These are phyloP conservation scores for Thryonomys swinderianus DNA, from an alignment of 2,113 vertebrate species.

Conservation along the genomic window DNA sequence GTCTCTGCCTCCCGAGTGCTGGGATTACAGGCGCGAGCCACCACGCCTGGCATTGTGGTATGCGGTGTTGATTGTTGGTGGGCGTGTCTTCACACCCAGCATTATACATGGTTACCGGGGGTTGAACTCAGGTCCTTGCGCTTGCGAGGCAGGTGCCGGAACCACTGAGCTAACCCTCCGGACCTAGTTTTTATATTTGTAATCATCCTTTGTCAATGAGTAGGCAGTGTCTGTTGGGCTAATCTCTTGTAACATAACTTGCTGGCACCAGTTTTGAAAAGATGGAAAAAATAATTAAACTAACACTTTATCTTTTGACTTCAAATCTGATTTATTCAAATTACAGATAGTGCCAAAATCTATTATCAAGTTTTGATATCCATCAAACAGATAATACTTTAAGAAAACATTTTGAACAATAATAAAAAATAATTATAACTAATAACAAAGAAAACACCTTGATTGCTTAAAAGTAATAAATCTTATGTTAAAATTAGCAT, in stretches of 20 bases:
- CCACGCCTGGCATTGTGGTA: no score
- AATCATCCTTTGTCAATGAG: neutral
- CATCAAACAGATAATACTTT: neutral
- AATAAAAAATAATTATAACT: no score
- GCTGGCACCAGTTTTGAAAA: neutral
- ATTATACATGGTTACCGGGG: no score
- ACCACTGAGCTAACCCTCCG: no score
- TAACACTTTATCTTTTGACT: constrained; percentile 31
- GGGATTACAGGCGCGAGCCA: no score
- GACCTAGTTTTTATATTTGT: constrained; percentile 38
- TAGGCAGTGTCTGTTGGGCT: neutral
- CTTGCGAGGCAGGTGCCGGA: no score
- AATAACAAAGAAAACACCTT: neutral
- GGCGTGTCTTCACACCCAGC: no score
- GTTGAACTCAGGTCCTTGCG: no score
- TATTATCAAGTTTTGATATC: constrained; percentile 14
- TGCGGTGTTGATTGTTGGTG: no score
- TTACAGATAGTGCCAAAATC: constrained; percentile 23
- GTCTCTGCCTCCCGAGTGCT: no score
- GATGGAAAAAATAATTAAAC: constrained; percentile 34
- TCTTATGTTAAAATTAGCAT: constrained; percentile 45
- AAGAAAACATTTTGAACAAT: neutral
- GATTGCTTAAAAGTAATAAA: constrained; percentile 9
- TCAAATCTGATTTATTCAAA: constrained; percentile 5
- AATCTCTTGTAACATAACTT: constrained; percentile 39